Evolutionary conservation across 2,113 vertebrate genomes (phyloP), one percentile per base, ranked within the genome.

Genomic region (Silurus meridionalis): DNA sequence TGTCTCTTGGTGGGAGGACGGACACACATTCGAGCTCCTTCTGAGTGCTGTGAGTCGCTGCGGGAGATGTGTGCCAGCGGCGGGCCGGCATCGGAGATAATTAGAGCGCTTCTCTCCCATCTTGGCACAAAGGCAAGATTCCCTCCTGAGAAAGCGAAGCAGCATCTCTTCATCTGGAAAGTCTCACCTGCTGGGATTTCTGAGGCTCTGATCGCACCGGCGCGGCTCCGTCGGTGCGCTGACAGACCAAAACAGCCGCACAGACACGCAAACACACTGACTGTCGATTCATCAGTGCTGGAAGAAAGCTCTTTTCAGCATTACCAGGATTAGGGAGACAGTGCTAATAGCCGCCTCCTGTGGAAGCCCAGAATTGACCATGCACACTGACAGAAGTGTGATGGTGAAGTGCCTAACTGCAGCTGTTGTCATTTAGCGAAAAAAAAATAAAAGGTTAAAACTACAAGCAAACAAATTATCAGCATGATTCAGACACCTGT

Each of bases 161-260:
- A 77, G 80, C 80, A 82, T 82, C 85, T 82, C 85, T 82, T 86
- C 85, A 86, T 86, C 85, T 81, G 85, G 83, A 85, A 64, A 75
- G 46, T 69, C 80, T 82, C 80, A 69, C 85, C 85, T 75, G 80
- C 85, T 86, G 85, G 80, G 85, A 82, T 82, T 37, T 63, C 58
- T 15, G 58, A 60, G 78, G 52, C 85, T 74, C 69, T 83, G 85
- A 66, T 75, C 25, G 69, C 80, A 77, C 46, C 25, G 80, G 69
- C 66, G 80, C 48, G n/a, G 69, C 80, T 63, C 46, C 48, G 28
- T 61, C 53, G 63, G 52, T 52, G 14, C 11, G 23, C 66, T 50
- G 60, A 86, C 80, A 46, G 66, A 72, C 61, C 37, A 81, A 55
- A 55, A 28, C 60, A 53, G 15, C 10, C 6, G 6, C 25, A 25